Evolutionary conservation across 2,888 invertebrate species (phyloP).

Genomic region (Adelognathus sp.): DNA sequence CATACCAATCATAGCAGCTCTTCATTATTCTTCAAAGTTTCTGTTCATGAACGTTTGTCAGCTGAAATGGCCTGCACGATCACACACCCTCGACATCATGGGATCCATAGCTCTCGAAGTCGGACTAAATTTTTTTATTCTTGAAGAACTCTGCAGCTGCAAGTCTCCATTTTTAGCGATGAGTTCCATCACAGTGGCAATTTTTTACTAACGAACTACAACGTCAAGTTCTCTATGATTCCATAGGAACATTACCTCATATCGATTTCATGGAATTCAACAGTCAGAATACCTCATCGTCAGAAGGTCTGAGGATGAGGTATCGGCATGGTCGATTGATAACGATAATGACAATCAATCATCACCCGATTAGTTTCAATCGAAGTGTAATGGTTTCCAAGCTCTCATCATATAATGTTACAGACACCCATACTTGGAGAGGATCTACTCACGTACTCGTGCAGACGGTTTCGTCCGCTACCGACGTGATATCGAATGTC

Average conservation of each 20-base stretch:
- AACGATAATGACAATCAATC: constrained; percentile 32
- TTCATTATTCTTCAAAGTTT: too few relatives aligned
- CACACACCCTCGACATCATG: too few relatives aligned
- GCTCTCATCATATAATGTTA: background rate
- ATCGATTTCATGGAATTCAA: constrained; percentile 13
- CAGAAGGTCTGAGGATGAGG: constrained; percentile 9
- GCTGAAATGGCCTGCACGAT: too few relatives aligned
- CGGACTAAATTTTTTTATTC: too few relatives aligned
- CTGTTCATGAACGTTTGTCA: too few relatives aligned
- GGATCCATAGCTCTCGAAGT: too few relatives aligned
- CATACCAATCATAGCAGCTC: too few relatives aligned
- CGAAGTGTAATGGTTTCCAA: constrained; percentile 40
- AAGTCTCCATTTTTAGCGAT: too few relatives aligned
- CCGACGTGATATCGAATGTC: constrained; percentile 80
- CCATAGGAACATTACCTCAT: background rate
- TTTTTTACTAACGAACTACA: too few relatives aligned
- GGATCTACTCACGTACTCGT: constrained; percentile 39
- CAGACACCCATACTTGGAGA: background rate
- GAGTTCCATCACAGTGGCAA: too few relatives aligned
- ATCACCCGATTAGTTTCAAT: constrained; percentile 46
- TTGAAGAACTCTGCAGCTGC: too few relatives aligned
- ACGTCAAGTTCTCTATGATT: background rate
- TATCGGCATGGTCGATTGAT: constrained; percentile 17
- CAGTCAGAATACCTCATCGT: background rate
- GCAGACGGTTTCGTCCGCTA: constrained; percentile 70